phyloP scores from a whole-genome alignment of 2,888 invertebrate species.

The Neoascia interrupta region DNA sequence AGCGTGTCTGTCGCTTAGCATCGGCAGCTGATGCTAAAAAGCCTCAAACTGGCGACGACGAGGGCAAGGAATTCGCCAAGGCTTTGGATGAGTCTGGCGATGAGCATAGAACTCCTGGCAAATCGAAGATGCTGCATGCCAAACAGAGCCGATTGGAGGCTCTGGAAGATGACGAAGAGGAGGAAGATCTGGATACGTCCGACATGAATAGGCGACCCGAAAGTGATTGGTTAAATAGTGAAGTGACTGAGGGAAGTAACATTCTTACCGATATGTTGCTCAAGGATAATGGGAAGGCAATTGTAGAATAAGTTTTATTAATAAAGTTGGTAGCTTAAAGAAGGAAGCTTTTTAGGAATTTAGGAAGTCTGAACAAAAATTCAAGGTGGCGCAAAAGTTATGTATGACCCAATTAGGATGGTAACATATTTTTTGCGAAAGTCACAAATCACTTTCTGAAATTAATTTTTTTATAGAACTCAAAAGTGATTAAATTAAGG shows the following conservation, averaged over 20 bases:
- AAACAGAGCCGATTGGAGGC: slow-evolving; percentile 49
- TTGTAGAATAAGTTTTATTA: background rate
- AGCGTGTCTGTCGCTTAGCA: slow-evolving; percentile 76
- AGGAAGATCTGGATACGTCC: slow-evolving; percentile 20
- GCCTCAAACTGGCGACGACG: background rate
- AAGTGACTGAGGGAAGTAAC: slow-evolving; percentile 21
- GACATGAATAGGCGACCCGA: slow-evolving; percentile 20
- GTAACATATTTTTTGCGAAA: no score
- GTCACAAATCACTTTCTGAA: no score
- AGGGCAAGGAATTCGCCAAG: slow-evolving; percentile 18
- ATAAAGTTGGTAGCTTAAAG: no score
- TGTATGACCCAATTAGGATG: no score
- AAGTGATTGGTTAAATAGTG: slow-evolving; percentile 64
- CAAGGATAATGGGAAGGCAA: slow-evolving; percentile 13
- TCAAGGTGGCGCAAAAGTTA: no score
- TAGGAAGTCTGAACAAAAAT: no score
- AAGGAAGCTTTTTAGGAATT: no score
- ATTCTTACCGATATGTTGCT: slow-evolving; percentile 42
- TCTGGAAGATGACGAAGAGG: slow-evolving; percentile 56
- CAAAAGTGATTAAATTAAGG: no score
- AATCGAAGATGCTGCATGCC: slow-evolving; percentile 5
- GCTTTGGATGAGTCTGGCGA: slow-evolving; percentile 27
- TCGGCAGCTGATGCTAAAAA: slow-evolving; percentile 57
- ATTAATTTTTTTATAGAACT: no score
- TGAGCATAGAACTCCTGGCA: slow-evolving; percentile 51